Percentiles rank a stretch among this genome's conserved stretches.
Evolutionary conservation across 2,113 vertebrate genomes (phyloP).

Genomic region (Hepsetus odoe): DNA sequence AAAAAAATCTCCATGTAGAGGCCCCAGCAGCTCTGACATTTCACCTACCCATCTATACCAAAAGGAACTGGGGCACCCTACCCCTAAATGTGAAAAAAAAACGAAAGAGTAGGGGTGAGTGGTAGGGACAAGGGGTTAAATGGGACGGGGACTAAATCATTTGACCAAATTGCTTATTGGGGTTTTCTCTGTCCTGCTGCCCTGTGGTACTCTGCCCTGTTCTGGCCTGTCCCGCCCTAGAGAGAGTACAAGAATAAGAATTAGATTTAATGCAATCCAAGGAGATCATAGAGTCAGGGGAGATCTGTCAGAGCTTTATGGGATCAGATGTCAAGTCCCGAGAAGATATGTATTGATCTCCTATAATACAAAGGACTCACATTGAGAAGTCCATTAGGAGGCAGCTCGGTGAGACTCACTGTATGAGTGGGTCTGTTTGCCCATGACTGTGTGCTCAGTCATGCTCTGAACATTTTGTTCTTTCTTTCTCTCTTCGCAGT

Average conservation of each 20-base stretch:
- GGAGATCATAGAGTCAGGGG: constrained; percentile 24
- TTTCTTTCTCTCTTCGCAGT: not conserved
- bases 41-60: no score
- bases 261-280: constrained; percentile 32
- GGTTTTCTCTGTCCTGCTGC: not conserved
- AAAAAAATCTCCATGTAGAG: no score
- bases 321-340: constrained; percentile 69
- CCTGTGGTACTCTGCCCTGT: not conserved
- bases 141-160: no score
- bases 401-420: constrained; percentile 28
- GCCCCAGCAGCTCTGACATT: no score
- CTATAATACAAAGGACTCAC: constrained; percentile 64
- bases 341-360: constrained; percentile 66
- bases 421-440: constrained; percentile 28
- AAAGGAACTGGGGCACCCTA: no score
- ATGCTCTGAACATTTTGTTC: constrained; percentile 22
- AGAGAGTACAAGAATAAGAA: constrained; percentile 28
- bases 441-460: constrained; percentile 23
- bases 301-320: constrained; percentile 61
- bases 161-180: not conserved
- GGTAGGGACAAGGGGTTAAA: no score
- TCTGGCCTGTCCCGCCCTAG: not conserved
- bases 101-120: no score
- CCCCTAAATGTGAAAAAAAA: no score
- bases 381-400: constrained; percentile 64